phyloP scores from a whole-genome alignment of 2,113 vertebrate genomes.

The Peucedramus taeniatus region DNA sequence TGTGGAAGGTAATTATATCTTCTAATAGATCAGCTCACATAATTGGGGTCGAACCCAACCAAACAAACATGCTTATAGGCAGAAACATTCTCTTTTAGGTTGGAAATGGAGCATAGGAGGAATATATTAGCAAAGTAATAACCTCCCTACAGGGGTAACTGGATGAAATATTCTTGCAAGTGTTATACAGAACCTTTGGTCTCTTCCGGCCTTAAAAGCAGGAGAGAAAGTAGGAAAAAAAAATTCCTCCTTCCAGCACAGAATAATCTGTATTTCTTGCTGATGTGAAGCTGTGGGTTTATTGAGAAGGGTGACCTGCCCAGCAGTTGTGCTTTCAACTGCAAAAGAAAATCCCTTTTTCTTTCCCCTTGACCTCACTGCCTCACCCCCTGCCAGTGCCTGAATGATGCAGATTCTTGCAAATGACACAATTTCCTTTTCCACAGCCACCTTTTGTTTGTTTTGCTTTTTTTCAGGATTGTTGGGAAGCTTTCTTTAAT shows the following conservation, averaged over 20 bases:
- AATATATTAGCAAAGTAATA: slow-evolving; percentile 32
- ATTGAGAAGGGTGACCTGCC: neutral
- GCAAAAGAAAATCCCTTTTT: neutral
- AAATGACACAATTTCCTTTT: neutral
- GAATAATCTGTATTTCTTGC: neutral
- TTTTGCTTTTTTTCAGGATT: neutral
- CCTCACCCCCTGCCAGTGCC: neutral
- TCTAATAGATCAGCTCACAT: neutral
- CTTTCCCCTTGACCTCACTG: neutral
- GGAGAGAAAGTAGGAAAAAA: neutral
- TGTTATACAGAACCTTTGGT: neutral
- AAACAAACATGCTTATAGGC: neutral
- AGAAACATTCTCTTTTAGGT: neutral
- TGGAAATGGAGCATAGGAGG: neutral
- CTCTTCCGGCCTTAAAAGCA: neutral
- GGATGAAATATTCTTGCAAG: neutral
- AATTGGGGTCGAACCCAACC: neutral
- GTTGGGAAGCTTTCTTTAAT: slow-evolving; percentile 35
- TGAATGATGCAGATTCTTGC: neutral
- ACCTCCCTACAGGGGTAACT: neutral
- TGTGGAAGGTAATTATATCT: neutral
- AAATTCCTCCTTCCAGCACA: neutral
- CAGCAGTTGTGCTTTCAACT: neutral
- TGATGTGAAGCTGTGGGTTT: neutral
- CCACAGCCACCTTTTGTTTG: neutral